These are phyloP conservation scores for Hesperophylax magnus DNA, from an alignment of 1,140 invertebrate species.

Conservation along the genomic window DNA sequence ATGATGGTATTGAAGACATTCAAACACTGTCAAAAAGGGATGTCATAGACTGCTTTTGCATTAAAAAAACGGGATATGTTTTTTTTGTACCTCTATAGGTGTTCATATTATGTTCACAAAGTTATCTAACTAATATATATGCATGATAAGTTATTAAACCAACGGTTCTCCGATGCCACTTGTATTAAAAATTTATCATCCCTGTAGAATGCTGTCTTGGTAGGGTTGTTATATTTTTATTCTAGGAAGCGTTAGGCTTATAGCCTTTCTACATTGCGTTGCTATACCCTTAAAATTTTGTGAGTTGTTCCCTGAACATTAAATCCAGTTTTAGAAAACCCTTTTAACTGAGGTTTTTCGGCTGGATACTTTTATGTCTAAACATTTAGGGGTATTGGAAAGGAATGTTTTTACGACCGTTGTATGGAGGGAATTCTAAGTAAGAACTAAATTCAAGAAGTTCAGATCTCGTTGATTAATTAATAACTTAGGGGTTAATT, in stretches of 20 bases:
- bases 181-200: slow-evolving; percentile 51
- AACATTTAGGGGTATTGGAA: slow-evolving; percentile 31
- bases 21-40: too few species aligned
- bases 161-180: neutral
- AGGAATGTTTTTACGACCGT: slow-evolving; percentile 27
- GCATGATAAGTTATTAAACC: too few species aligned
- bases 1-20: too few species aligned
- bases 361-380: slow-evolving; percentile 26
- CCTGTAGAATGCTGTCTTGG: neutral
- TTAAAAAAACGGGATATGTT: too few species aligned
- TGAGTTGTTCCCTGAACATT: slow-evolving; percentile 35
- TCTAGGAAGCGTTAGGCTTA: neutral
- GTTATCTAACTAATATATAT: too few species aligned
- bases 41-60: too few species aligned
- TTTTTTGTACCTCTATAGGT: too few species aligned
- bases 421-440: neutral
- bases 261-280: neutral
- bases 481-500: too few species aligned
- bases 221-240: neutral
- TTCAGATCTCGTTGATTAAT: too few species aligned
- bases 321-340: slow-evolving; percentile 39
- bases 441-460: too few species aligned
- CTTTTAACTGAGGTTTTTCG: slow-evolving; percentile 25
- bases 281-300: slow-evolving; percentile 17
- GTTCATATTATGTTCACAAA: too few species aligned